These are phyloP conservation scores for Tychaedon coryphoeus DNA, from an alignment of 2,113 vertebrate genomes.

Conservation along the genomic window DNA sequence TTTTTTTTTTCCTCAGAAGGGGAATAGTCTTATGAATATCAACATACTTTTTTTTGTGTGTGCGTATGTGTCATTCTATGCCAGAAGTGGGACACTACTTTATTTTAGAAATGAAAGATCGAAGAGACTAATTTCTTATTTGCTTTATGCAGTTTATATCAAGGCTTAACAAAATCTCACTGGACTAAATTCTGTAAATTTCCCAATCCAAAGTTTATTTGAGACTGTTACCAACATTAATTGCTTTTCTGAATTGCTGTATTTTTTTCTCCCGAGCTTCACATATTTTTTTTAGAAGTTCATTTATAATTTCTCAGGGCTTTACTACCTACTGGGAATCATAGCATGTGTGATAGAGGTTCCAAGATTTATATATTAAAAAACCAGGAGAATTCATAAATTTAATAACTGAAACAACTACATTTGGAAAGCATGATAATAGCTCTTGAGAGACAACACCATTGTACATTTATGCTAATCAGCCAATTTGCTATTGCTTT, in stretches of 20 bases:
- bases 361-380: slow-evolving; percentile 55
- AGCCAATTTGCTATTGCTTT: slow-evolving; percentile 51
- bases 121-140: slow-evolving; percentile 62
- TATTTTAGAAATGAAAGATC: slow-evolving; percentile 26
- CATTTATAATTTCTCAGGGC: slow-evolving; percentile 64
- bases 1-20: neutral
- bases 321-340: slow-evolving; percentile 58
- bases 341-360: slow-evolving; percentile 34
- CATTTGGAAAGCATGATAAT: slow-evolving; percentile 49
- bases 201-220: slow-evolving; percentile 58
- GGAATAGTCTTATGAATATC: slow-evolving; percentile 34
- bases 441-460: slow-evolving; percentile 35
- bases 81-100: neutral
- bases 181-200: slow-evolving; percentile 64
- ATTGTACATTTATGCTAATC: slow-evolving; percentile 60
- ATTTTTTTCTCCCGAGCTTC: slow-evolving; percentile 4
- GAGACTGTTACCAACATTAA: slow-evolving; percentile 57
- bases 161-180: slow-evolving; percentile 61
- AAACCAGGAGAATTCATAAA: slow-evolving; percentile 36
- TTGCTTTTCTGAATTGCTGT: slow-evolving; percentile 37
- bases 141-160: slow-evolving; percentile 59
- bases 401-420: slow-evolving; percentile 49
- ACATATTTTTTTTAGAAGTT: slow-evolving; percentile 58
- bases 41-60: neutral
- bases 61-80: neutral